These are phyloP conservation scores for Beris morrisii DNA, from an alignment of 2,888 invertebrate species.

Conservation along the genomic window DNA sequence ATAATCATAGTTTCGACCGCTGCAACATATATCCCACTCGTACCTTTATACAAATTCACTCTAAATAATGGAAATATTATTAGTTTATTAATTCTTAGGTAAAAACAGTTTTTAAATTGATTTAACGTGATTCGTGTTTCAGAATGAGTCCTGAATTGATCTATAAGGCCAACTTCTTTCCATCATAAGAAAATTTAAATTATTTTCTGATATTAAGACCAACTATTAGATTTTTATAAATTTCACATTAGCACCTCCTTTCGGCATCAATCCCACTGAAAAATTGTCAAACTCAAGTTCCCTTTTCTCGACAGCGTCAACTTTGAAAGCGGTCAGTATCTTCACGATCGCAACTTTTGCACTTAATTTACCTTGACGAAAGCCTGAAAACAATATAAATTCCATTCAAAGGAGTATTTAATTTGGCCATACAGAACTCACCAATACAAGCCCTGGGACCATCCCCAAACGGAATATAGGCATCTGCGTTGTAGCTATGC, in stretches of 20 bases:
- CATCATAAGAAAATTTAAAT: too few species aligned
- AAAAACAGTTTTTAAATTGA: too few species aligned
- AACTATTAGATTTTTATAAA: conserved; percentile 15
- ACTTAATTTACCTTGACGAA: conserved; percentile 50
- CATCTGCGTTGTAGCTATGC: conserved; percentile 45
- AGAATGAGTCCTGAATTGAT: too few species aligned
- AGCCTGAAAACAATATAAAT: conserved; percentile 42
- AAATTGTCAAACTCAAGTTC: conserved; percentile 49
- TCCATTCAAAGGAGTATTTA: background rate
- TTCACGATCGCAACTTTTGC: conserved; percentile 50
- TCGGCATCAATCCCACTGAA: conserved; percentile 47
- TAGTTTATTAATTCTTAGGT: too few species aligned
- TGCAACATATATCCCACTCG: too few species aligned
- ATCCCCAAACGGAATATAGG: conserved; percentile 53
- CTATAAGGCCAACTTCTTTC: too few species aligned
- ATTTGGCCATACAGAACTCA: conserved; percentile 44
- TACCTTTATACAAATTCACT: too few species aligned
- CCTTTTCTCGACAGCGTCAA: conserved; percentile 44
- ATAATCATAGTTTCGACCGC: too few species aligned
- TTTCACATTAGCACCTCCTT: conserved; percentile 48
- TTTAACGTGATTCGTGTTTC: too few species aligned
- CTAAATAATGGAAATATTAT: too few species aligned
- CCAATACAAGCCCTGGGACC: conserved; percentile 50
- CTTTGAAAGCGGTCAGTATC: conserved; percentile 47
- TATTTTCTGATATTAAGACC: too few species aligned